Evolutionary conservation across 2,888 invertebrate species (phyloP), one percentile per base, ranked within the genome.

Genomic region (Plagodis pulveraria): DNA sequence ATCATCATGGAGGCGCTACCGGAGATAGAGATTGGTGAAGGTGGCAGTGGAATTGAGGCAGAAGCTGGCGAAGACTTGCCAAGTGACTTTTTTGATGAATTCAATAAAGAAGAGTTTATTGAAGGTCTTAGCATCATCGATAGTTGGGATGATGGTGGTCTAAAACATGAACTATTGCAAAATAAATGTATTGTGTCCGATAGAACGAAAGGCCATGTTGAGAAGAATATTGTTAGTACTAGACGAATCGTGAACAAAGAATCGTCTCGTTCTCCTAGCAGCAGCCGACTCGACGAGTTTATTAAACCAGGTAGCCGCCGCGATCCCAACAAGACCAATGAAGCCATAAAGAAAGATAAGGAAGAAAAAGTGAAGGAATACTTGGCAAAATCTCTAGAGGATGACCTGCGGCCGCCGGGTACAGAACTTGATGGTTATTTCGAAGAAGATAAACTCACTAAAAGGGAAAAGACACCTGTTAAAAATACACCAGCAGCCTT

Each of bases 71-170:
- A 91, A 70, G 91, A 91, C 68, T 77, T 92, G 62, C 88, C 91
- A 6, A 91, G 90, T 81, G 91, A 91, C 79, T 91, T 91, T 72
- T 91, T 92, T 70, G 92, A 92, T 66, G 91, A 91, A 66, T 91
- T 92, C 72, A 78, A 65, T 58, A 91, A 86, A 68, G 91, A 87
- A 7, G 91, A 91, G 36, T 91, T 92, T 72, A 89, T 92, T 71
- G 82, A 88, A 71, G 90, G 91, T 70, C 84, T 92, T 36, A 90
- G 87, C 81, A 90, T 92, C 53, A 84, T 92, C 50, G 92, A 92
- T 64, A 89, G 87, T 70, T 91, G 91, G 91, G 83, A 87, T 48
- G 89, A 84, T 38, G 77, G 76, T 36, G 76, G 72, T 42, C 54
- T 58, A 50, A 47, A 65, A 57, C 44, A 12, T 65, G 53, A 70